Evolutionary conservation across 1,140 invertebrate genomes (phyloP), one percentile per base, ranked within the genome.

Genomic region (Cotesia glomerata): DNA sequence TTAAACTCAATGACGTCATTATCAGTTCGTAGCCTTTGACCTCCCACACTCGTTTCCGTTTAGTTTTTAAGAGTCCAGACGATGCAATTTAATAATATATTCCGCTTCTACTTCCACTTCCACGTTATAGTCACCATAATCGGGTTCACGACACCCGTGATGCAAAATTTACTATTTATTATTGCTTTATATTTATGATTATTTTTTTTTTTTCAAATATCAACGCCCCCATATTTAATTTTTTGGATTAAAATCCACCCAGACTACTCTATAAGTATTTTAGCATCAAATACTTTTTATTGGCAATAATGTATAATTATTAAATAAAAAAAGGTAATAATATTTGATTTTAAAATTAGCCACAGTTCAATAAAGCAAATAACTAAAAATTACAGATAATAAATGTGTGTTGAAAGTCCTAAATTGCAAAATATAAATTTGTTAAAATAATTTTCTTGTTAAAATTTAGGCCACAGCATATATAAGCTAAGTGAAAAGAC

Each of bases 11-110:
- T 78, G 77, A 78, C 68, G 76, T 78, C 76, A 78, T 62, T 74
- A 77, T 77, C 74, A 75, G 71, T 69, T 16, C 65, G 52, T 74
- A 75, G 61, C 76, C 77, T 78, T 51, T 77, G 72, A 78, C 77
- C 77, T 69, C 76, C 54, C 73, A 74, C 67, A 68, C 66, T 65
- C 73, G 63, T 76, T 76, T 76, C 75, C 75, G 75, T 62, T 71
- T 69, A 11, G 36, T 61, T 59, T 59, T 32, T 18, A 59, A 59
- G 58, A 59, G 58, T 18, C 26, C 58, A 26, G 26, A 59, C 58
- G 26, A 32, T 59, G 58, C 58, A 59, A 59, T 59, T 59, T 45
- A 45, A 45, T 45, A 18, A 59, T 26, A 59, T 59, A 59, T 59
- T 59, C 58, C 26, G 26, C 58, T 59, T 59, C 58, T 11, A 1